These are phyloP conservation scores for Melitaea athalia DNA, from an alignment of 2,888 invertebrate species.

Conservation along the genomic window DNA sequence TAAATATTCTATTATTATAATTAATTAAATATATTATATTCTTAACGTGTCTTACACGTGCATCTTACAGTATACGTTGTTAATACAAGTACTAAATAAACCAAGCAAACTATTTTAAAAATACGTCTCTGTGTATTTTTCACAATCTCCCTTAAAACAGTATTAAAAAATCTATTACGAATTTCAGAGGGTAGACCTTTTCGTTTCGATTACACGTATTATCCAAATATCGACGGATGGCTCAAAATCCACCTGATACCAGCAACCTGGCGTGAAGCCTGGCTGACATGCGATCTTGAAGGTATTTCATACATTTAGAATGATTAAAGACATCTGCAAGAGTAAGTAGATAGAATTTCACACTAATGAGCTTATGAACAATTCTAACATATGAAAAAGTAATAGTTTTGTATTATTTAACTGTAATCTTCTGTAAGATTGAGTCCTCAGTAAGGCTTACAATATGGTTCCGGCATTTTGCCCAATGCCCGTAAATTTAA, in stretches of 20 bases:
- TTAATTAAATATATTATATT: too few relatives aligned
- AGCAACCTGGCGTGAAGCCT: conserved; percentile 46
- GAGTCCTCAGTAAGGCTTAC: not conserved
- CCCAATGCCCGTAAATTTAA: not conserved
- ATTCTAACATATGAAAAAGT: not conserved
- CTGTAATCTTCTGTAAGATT: too few relatives aligned
- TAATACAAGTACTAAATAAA: too few relatives aligned
- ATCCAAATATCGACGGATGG: conserved; percentile 41
- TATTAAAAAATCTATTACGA: too few relatives aligned
- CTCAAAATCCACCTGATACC: conserved; percentile 48
- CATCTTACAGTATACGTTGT: too few relatives aligned
- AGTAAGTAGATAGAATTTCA: not conserved
- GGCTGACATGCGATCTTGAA: conserved; percentile 48
- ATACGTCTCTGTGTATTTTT: too few relatives aligned
- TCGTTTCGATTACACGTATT: conserved; percentile 44
- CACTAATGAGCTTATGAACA: not conserved
- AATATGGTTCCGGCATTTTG: not conserved
- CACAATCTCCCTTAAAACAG: too few relatives aligned
- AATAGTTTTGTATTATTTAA: too few relatives aligned
- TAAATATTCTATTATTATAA: too few relatives aligned
- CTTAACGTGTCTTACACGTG: too few relatives aligned
- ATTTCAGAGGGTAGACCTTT: not conserved
- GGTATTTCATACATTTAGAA: conserved; percentile 35
- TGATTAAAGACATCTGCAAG: not conserved
- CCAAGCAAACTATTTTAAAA: too few relatives aligned